Evolutionary conservation across 2,888 invertebrate genomes (phyloP).

Genomic region (Drosophila eohydei): DNA sequence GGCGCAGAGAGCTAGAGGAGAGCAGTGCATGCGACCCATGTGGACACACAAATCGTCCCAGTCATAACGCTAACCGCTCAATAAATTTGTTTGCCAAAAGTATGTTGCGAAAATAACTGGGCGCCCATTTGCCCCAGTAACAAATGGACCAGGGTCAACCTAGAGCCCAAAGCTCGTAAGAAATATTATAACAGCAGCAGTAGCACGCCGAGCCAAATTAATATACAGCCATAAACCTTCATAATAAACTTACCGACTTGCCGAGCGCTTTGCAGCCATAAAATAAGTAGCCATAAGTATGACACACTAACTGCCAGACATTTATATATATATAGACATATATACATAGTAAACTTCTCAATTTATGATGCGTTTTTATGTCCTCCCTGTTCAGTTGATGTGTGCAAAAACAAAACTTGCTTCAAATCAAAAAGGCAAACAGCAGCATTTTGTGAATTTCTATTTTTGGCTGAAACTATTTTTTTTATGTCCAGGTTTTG

Average conservation of each 20-base stretch:
- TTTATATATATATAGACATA: neutral
- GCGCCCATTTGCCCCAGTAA: conserved; percentile 1
- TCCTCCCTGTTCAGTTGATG: neutral
- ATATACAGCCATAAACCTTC: conserved; percentile 35
- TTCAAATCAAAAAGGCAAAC: neutral
- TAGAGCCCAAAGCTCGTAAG: conserved; percentile 31
- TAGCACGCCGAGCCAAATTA: conserved; percentile 22
- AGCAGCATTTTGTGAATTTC: neutral
- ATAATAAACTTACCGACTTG: conserved; percentile 38
- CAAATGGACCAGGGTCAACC: conserved; percentile 11
- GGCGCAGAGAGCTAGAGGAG: neutral
- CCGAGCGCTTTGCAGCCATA: conserved; percentile 3
- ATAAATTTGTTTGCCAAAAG: conserved; percentile 45
- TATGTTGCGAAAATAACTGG: conserved; percentile 33
- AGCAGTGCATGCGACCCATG: neutral
- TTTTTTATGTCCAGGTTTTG: neutral
- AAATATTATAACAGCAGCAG: conserved; percentile 30
- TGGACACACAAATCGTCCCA: conserved; percentile 21
- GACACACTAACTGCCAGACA: conserved; percentile 9
- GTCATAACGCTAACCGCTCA: conserved; percentile 48
- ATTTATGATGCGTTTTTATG: conserved; percentile 15
- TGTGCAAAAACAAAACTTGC: conserved; percentile 7
- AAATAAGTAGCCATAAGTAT: conserved; percentile 20
- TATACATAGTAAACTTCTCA: neutral
- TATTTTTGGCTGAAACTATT: neutral